Evolutionary conservation across 2,797 vertebrate genomes (phyloP), one percentile per base, ranked within the genome.

Genomic region (Craterocephalus amniculus): DNA sequence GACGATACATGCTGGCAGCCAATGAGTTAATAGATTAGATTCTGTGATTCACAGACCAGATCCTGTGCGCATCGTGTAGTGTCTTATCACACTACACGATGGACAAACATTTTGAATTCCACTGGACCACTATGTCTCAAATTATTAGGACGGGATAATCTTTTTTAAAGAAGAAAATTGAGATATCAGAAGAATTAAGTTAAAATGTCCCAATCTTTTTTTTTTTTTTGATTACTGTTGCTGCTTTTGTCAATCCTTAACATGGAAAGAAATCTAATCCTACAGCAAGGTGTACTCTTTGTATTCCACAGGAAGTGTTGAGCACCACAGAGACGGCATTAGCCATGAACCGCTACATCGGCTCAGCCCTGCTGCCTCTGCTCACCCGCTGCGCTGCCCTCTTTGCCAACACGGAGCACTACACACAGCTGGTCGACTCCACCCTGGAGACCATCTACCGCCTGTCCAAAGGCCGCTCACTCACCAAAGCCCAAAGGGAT

Each of bases 401-500:
- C 57, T 99, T 99, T 71, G 92, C 94, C 20, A 95, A 93, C 89
- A 97, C 98, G 0, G 98, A 99, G 79, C 98, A 99, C 90, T 91
- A 95, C 0, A 91, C 95, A 0, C 94, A 94, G 61, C 91, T 99
- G 72, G 89, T 99, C 24, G 97, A 99, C 91, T 97, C 97, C 68
- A 97, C 91, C 0, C 95, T 99, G 67, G 97, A 99, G 80, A 98
- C 97, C 40, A 97, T 99, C 87, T 99, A 99, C 61, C 94, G 98
- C 38, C 94, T 99, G 60, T 99, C 97, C 87, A 99, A 99, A 79
- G 98, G 97, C 38, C 96, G 96, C 22, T 97, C 97, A 2, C 97
- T 99, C 89, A 99, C 97, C 43, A 99, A 99, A 92, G 98, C 98
- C 34, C 98, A 99, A 48, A 95, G 98, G 86, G 97, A 99, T 67